Evolutionary conservation across 1,140 invertebrate species (phyloP).

Genomic region (Oedothorax gibbosus): DNA sequence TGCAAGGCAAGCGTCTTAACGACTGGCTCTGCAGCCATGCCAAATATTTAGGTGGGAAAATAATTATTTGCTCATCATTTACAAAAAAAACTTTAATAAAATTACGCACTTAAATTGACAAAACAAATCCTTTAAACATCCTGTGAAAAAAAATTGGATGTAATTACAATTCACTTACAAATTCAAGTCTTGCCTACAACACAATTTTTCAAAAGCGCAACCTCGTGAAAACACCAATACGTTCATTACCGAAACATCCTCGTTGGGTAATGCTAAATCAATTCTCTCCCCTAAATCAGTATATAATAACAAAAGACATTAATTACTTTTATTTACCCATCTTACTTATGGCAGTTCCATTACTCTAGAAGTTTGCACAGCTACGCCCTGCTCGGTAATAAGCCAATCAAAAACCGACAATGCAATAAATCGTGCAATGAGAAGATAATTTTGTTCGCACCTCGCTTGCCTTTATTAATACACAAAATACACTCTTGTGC

Average conservation of each 20-base stretch:
- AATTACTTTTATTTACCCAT: conserved; percentile 49
- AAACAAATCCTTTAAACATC: too few species aligned
- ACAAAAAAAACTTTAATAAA: too few species aligned
- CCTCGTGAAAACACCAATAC: neutral
- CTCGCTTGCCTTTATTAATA: conserved; percentile 32
- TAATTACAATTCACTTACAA: neutral
- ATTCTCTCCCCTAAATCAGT: conserved; percentile 27
- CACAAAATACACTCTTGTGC: conserved; percentile 20
- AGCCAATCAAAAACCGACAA: conserved; percentile 44
- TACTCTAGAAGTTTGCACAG: conserved; percentile 8
- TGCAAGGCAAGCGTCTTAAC: too few species aligned
- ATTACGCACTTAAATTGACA: too few species aligned
- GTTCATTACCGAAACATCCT: conserved; percentile 25
- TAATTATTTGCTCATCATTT: too few species aligned
- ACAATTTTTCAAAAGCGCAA: neutral
- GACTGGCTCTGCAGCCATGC: too few species aligned
- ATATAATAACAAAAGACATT: conserved; percentile 34
- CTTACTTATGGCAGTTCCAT: conserved; percentile 20
- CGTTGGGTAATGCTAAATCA: conserved; percentile 31
- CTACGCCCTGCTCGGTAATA: conserved; percentile 25
- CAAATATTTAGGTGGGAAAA: too few species aligned
- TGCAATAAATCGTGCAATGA: conserved; percentile 24
- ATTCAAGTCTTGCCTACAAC: conserved; percentile 7
- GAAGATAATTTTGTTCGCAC: conserved; percentile 44
- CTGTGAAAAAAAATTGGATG: too few species aligned